Evolutionary conservation across 1,140 invertebrate genomes (phyloP), one percentile per base, ranked within the genome.

Genomic region (Chlorops oryzae): DNA sequence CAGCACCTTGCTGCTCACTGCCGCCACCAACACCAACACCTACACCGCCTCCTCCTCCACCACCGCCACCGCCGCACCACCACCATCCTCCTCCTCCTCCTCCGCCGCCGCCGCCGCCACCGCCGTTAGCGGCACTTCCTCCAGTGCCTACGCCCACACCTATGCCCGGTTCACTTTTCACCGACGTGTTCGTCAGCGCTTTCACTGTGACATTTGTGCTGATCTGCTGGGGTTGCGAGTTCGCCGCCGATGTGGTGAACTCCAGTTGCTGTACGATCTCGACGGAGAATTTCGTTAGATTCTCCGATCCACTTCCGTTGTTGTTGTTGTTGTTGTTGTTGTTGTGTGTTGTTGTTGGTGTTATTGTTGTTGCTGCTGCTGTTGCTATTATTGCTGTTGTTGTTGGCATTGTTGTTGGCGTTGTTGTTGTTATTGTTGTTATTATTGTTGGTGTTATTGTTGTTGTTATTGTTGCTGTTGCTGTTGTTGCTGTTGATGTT

Each of bases 191-290:
- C 25, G 88, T 85, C 46, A 90, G 76, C 1, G 90, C 86, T 65
- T 91, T 92, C 27, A 93, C 89, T 6, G 89, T 92, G n/a, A 93
- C 89, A 74, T 92, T 92, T 37, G 90, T 92, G 23, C 88, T 90
- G 44, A 92, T 92, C 65, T 90, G 89, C 60, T 91, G 88, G n/a
- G 87, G 83, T 59, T 88, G 86, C 6, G 86, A 86, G 65, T 86
- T 86, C 22, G 86, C 81, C 32, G 84, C 84, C 5, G 86, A 88
- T 20, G 86, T 87, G 21, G 87, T 90, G 61, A 92, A 92, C 59
- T 90, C 88, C 12, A 90, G 66, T 65, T 93, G 88, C 61, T 93
- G 90, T 0, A 90, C 89, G 47, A 93, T 93, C 73, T 93, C 88
- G 15, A 93, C 89, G 0, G 88, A 89, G 72, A 92, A 89, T 64